Conservation (phyloP, 2,888 invertebrate genomes). For the Geotrupes spiniger region DNA sequence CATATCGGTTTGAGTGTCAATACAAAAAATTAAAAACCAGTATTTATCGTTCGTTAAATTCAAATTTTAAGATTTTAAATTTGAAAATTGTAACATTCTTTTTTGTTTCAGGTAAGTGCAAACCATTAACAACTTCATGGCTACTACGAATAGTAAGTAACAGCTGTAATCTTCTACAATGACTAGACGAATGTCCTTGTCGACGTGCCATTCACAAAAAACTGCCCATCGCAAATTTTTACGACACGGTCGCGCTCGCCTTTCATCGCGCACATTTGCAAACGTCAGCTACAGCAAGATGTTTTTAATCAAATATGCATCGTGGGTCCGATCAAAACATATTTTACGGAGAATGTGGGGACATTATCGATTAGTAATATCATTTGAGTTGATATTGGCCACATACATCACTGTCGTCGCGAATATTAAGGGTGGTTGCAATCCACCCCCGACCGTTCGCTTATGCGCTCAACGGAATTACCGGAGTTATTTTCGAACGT, state of each 20-base stretch:
- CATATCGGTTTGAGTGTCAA: no score
- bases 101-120: no score
- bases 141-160: no score
- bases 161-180: no score
- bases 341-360: slow-evolving; percentile 13
- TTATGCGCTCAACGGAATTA: neutral
- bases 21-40: no score
- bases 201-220: neutral
- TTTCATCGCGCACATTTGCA: neutral
- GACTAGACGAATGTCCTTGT: no score
- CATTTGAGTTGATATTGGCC: slow-evolving; percentile 43
- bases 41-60: no score
- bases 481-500: no score
- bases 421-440: slow-evolving; percentile 33
- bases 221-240: neutral
- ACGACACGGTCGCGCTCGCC: neutral
- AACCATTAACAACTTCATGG: no score
- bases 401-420: slow-evolving; percentile 43
- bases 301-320: slow-evolving; percentile 5
- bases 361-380: slow-evolving; percentile 39
- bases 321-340: slow-evolving; percentile 4
- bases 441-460: neutral
- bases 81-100: no score
- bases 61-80: no score
- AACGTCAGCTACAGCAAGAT: neutral